Evolutionary conservation across 2,113 vertebrate genomes (phyloP).

Genomic region (Pangasianodon hypophthalmus): DNA sequence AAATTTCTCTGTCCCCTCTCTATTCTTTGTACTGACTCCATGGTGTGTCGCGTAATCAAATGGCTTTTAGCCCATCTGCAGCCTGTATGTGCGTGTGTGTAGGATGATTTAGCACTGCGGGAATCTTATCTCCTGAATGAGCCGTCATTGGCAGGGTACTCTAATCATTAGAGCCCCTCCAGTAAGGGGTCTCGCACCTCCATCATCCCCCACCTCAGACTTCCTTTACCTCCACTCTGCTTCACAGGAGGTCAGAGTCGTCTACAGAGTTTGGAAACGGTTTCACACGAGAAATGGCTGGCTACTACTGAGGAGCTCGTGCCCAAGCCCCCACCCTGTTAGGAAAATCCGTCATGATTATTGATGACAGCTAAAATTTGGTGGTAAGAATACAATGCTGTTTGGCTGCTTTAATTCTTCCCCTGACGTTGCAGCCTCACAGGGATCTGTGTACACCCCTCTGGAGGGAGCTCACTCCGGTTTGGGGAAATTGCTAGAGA

Average conservation of each 20-base stretch:
- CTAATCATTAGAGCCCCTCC: background rate
- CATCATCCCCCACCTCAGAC: background rate
- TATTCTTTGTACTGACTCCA: background rate
- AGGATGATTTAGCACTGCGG: conserved; percentile 5
- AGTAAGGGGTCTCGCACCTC: conserved; percentile 31
- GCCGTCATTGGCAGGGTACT: background rate
- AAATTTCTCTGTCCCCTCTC: background rate
- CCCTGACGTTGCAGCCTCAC: background rate
- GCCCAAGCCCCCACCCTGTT: background rate
- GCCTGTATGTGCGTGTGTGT: background rate
- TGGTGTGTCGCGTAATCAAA: background rate
- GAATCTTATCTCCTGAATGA: conserved; percentile 20
- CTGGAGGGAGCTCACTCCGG: background rate
- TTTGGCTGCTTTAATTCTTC: background rate
- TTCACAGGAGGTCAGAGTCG: background rate
- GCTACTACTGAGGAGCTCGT: background rate
- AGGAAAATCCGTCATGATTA: background rate
- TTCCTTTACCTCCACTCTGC: background rate
- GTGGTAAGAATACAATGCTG: conserved; percentile 6
- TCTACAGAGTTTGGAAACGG: background rate
- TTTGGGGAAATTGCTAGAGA: background rate
- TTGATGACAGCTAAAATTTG: conserved; percentile 11
- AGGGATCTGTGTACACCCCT: background rate
- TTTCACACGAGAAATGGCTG: background rate
- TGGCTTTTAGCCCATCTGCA: background rate